Evolutionary conservation across 1,140 invertebrate genomes (phyloP).

Genomic region (Solenopsis fugax): DNA sequence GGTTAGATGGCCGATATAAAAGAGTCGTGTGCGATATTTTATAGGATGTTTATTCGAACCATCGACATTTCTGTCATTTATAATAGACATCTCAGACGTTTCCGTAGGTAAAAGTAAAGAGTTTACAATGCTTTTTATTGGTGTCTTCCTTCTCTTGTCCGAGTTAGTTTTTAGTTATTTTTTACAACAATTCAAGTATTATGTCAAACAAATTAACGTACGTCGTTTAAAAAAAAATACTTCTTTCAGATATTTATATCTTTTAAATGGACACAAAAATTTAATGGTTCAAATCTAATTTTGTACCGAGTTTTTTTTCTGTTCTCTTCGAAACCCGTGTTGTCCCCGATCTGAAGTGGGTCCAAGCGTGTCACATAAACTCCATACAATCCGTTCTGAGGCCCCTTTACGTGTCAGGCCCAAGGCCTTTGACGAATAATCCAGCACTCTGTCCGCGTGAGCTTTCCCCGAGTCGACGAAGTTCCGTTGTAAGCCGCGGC

Average conservation of each 20-base stretch:
- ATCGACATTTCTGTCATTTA: conserved; percentile 37
- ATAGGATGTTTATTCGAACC: conserved; percentile 27
- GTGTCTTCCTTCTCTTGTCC: not conserved
- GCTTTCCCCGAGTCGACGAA: conserved; percentile 36
- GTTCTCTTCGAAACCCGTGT: not conserved
- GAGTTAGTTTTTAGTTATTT: not conserved
- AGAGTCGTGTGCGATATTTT: conserved; percentile 23
- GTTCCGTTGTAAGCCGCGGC: conserved; percentile 54
- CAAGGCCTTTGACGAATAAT: conserved; percentile 37
- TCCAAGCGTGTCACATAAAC: not conserved
- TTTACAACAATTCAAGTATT: not conserved
- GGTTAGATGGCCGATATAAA: conserved; percentile 24
- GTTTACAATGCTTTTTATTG: conserved; percentile 6
- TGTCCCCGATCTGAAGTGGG: not conserved
- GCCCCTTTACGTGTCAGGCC: conserved; percentile 39
- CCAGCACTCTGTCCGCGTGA: conserved; percentile 15
- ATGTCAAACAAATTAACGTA: not conserved
- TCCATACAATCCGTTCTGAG: conserved; percentile 3
- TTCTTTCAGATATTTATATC: too few relatives aligned
- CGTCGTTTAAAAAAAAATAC: not conserved
- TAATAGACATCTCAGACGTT: conserved; percentile 9
- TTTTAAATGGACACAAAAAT: too few relatives aligned
- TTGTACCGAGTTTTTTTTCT: not conserved
- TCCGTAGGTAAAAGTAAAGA: not conserved
- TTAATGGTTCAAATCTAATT: too few relatives aligned